Evolutionary conservation across 2,113 vertebrate genomes (phyloP), one percentile per base, ranked within the genome.

Genomic region (Corythoichthys haematopterus): DNA sequence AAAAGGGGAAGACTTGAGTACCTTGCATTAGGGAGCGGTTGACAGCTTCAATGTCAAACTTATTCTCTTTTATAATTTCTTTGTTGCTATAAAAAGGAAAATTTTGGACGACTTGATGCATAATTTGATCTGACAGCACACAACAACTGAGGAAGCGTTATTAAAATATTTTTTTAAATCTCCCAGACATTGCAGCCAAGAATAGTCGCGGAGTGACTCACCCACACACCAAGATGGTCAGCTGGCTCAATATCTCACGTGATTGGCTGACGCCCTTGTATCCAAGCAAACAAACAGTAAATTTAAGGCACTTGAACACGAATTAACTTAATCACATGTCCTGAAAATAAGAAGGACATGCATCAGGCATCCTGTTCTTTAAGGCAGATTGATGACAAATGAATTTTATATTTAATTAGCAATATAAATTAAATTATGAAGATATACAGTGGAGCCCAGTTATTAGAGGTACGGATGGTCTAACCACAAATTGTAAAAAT

Each of bases 181-280:
- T 74, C 62, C 59, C 65, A 79, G 74, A 84, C 70, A 69, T 74
- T 64, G 76, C 64, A 75, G 80, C 81, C 77, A 75, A 80, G 83
- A 86, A 84, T 85, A 90, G 77, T 79, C 74, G 77, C 70, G 89
- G 85, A 82, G 77, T 92, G 90, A 92, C 75, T 91, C 89, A 90
- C 74, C 63, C 75, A 82, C 84, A 82, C 55, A 36, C 55, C 77
- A 68, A 79, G 40, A 80, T 43, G 71, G 70, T 70, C 73, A 72
- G 57, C 69, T 56, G 64, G 75, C 51, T 33, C 10, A 70, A 78
- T 40, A 57, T 72, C 74, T 74, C 15, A 36, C 70, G 73, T 75
- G 79, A 80, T 70, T 51, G 3, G 40, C 28, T 70, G 65, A 69
- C 47, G 36, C 56, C 80, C 60, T 35, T 69, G 76, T 66, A 66